Percentiles rank a stretch among this genome's conserved stretches.
These are phyloP conservation scores for Drosophila rhopaloa DNA, from an alignment of 1,140 invertebrate species.

Conservation along the genomic window DNA sequence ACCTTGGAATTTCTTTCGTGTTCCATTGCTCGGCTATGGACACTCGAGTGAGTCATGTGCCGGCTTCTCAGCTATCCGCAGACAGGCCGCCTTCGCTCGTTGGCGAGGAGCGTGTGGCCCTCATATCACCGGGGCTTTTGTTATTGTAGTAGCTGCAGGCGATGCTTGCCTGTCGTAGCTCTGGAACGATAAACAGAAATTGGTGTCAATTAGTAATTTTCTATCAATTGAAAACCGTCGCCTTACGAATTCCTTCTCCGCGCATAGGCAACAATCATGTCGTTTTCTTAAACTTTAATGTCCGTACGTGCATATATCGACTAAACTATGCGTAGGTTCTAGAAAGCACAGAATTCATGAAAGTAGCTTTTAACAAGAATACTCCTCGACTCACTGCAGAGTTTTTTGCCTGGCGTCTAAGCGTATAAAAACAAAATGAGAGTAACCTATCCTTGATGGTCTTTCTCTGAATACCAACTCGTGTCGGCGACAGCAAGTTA, in stretches of 20 bases:
- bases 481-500: too few species aligned
- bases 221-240: slow-evolving; percentile 22
- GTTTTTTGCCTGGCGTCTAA: slow-evolving; percentile 14
- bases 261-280: not conserved
- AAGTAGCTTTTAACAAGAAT: not conserved
- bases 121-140: slow-evolving; percentile 12
- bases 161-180: not conserved
- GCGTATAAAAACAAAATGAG: slow-evolving; percentile 23
- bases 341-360: not conserved
- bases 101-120: slow-evolving; percentile 11
- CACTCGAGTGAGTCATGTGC: slow-evolving; percentile 10
- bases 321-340: not conserved
- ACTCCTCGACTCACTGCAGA: too few species aligned
- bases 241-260: not conserved
- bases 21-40: slow-evolving; percentile 20
- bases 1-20: slow-evolving; percentile 38
- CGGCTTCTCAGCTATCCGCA: slow-evolving; percentile 3
- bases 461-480: slow-evolving; percentile 3
- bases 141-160: slow-evolving; percentile 20
- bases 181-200: slow-evolving; percentile 44
- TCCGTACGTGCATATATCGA: too few species aligned
- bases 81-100: not conserved
- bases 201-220: slow-evolving; percentile 57
- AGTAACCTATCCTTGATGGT: slow-evolving; percentile 18
- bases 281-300: not conserved